phyloP scores from a whole-genome alignment of 2,888 invertebrate species.

The Epistrophe eligans region DNA sequence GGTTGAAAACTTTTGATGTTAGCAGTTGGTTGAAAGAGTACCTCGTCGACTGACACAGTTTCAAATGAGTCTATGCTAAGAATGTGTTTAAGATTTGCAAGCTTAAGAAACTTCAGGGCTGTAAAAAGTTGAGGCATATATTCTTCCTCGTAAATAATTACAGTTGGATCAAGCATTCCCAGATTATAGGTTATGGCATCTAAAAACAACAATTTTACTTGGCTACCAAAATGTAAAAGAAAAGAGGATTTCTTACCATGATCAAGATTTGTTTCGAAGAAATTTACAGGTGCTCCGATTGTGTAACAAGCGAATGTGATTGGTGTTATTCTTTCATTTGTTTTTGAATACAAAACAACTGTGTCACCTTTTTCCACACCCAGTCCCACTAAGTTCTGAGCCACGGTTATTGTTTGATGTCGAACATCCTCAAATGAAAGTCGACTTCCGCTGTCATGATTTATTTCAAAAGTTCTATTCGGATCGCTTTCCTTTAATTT shows the following conservation, averaged over 20 bases:
- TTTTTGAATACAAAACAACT: constrained; percentile 70
- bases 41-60: constrained; percentile 17
- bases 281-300: constrained; percentile 74
- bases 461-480: constrained; percentile 61
- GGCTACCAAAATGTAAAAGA: not conserved
- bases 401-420: constrained; percentile 58
- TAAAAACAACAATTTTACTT: constrained; percentile 18
- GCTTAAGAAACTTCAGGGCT: constrained; percentile 47
- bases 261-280: constrained; percentile 75
- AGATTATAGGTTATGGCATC: constrained; percentile 64
- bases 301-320: constrained; percentile 75
- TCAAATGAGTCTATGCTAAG: constrained; percentile 39
- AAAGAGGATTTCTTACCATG: constrained; percentile 51
- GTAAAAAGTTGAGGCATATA: constrained; percentile 45
- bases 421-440: constrained; percentile 55
- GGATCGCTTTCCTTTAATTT: constrained; percentile 23
- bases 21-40: constrained; percentile 15
- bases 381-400: constrained; percentile 49
- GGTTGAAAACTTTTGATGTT: constrained; percentile 32
- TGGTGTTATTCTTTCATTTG: constrained; percentile 61
- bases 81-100: constrained; percentile 52
- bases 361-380: constrained; percentile 74
- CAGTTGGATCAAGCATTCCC: constrained; percentile 63
- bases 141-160: constrained; percentile 73
- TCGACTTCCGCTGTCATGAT: constrained; percentile 53